Conservation (phyloP, 2,888 invertebrate genomes). For the Terebella lapidaria region DNA sequence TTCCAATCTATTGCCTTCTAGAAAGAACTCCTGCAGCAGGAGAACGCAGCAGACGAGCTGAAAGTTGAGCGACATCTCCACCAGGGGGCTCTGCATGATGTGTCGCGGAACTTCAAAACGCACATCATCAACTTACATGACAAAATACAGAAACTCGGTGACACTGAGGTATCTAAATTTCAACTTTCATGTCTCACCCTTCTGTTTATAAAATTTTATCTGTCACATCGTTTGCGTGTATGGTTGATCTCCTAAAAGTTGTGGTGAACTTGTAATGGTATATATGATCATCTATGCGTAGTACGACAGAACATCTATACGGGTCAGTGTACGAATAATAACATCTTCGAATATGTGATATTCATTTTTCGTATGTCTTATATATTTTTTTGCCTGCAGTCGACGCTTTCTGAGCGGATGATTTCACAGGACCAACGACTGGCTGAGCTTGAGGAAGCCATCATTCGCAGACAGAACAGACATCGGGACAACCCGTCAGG, state of each 20-base stretch:
- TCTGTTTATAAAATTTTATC: too few relatives aligned
- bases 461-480: conserved; percentile 11
- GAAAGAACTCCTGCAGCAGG: conserved; percentile 34
- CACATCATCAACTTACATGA: conserved; percentile 39
- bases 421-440: conserved; percentile 41
- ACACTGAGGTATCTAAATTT: conserved; percentile 34
- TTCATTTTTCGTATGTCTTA: neutral
- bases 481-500: too few relatives aligned
- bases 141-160: conserved; percentile 34
- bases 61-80: neutral
- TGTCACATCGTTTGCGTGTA: too few relatives aligned
- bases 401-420: conserved; percentile 32
- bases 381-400: conserved; percentile 23
- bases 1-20: too few relatives aligned
- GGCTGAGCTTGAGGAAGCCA: conserved; percentile 36
- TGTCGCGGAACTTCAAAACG: conserved; percentile 28
- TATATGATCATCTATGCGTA: too few relatives aligned
- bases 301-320: too few relatives aligned
- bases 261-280: too few relatives aligned
- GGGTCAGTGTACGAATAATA: neutral
- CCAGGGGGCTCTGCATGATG: neutral
- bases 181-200: too few relatives aligned
- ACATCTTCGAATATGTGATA: neutral
- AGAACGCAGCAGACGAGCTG: conserved; percentile 36
- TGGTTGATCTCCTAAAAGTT: too few relatives aligned